Evolutionary conservation across 2,797 vertebrate species (phyloP).

Genomic region (Micromesistius poutassou): DNA sequence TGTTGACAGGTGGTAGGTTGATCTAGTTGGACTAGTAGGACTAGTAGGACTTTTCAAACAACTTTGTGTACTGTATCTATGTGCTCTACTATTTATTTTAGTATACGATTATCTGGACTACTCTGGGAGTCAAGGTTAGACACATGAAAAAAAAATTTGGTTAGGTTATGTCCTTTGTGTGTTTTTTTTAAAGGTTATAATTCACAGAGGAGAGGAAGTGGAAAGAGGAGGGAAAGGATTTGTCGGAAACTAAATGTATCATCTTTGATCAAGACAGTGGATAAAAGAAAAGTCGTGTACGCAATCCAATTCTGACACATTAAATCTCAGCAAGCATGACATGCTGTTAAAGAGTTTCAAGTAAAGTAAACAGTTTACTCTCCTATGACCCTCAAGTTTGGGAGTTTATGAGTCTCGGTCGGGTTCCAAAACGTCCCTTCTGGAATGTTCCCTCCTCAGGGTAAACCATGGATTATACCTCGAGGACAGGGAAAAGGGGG

Average conservation of each 20-base stretch:
- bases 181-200: not conserved
- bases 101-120: no score
- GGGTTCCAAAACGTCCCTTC: not conserved
- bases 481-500: not conserved
- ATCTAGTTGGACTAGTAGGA: no score
- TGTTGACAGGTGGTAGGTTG: no score
- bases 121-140: no score
- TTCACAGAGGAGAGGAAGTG: not conserved
- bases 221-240: not conserved
- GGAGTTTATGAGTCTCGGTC: not conserved
- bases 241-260: not conserved
- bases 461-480: conserved; percentile 13
- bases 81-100: no score
- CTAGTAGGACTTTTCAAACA: no score
- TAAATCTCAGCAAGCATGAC: no score
- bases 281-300: not conserved
- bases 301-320: no score
- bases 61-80: no score
- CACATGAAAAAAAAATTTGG: no score
- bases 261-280: not conserved
- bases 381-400: not conserved
- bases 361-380: not conserved
- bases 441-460: conserved; percentile 24
- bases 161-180: not conserved
- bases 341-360: not conserved